Base-by-base conservation (phyloP, 2,888 invertebrate genomes). In the Coleophora deauratella region DNA sequence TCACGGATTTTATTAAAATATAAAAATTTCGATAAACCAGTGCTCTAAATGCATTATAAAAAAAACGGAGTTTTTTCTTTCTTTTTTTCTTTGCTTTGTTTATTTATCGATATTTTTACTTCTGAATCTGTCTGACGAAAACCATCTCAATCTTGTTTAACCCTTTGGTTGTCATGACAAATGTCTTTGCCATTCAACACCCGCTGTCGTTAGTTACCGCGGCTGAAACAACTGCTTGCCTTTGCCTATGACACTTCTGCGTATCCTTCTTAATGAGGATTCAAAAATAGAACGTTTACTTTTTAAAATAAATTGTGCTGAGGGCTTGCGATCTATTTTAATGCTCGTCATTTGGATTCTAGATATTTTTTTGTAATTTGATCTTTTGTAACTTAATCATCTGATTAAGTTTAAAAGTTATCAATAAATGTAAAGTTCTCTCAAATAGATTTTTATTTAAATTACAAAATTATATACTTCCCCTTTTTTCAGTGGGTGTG, bases 111-210 rank as follows among this genome's bases (percentile, higher is more conserved):
- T 21, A 21, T 21, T 21, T 21, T 21, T n/a, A n/a, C 31, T 9
- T n/a, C 31, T 9, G 31, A 31, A 3, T 31, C 31, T 3, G 31
- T 9, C 45, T 46, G 51, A 63, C 54, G 56, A 57, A 56, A 59
- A 45, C 51, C 62, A 54, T 49, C 44, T 21, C 21, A 21, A 21
- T 21, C 21, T 11, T 28, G 28, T 8, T 47, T 56, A 76, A 73
- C 75, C 80, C 74, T 75, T 79, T 21, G 63, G 47, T 47, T 59
- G 73, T 71, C 73, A 70, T 55, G 60, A 72, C 64, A 70, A 72
- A 79, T 76, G 76, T 77, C 79, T 68, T 70, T 55, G 72, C 73
- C 56, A 78, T 62, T 62, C 61, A 72, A 79, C 72, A 76, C 78
- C 65, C 49, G 27, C 44, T 51, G 55, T 57, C 56, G 52, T 50